Conservation (phyloP, 2,113 vertebrate species). For the Marmota flaviventris region DNA sequence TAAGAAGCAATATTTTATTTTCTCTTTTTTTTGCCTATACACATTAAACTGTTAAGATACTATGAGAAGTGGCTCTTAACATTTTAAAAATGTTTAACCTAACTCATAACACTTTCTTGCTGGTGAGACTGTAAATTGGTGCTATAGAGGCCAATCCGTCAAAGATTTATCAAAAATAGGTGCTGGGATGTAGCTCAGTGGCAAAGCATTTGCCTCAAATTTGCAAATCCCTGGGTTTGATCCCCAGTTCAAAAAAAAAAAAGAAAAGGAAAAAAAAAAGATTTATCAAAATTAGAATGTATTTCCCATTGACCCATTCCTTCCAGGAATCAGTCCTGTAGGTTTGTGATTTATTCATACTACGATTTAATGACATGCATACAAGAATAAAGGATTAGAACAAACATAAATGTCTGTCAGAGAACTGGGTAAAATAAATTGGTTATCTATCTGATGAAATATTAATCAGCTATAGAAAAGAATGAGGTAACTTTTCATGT, state of each 20-base stretch:
- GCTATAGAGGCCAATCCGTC: background rate
- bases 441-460: conserved; percentile 18
- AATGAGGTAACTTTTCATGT: conserved; percentile 37
- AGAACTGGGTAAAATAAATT: conserved; percentile 37
- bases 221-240: no score
- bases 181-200: no score
- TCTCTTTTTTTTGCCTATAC: background rate
- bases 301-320: background rate
- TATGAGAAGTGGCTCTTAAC: background rate
- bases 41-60: conserved; percentile 1
- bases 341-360: conserved; percentile 25
- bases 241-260: no score
- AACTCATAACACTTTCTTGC: background rate
- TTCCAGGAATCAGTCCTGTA: conserved; percentile 31
- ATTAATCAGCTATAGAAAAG: conserved; percentile 53
- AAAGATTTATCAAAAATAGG: background rate
- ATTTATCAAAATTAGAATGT: background rate
- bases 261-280: fast-evolving
- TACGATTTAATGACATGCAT: background rate
- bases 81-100: background rate
- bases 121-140: background rate
- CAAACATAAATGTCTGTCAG: background rate
- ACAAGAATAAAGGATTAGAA: conserved; percentile 25
- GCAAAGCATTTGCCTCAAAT: no score
- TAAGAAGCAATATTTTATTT: conserved; percentile 34